A percentile compares a stretch with the other conserved stretches of the same genome.
phyloP scores from a whole-genome alignment of 2,797 vertebrate genomes.

The Acanthis flammea region DNA sequence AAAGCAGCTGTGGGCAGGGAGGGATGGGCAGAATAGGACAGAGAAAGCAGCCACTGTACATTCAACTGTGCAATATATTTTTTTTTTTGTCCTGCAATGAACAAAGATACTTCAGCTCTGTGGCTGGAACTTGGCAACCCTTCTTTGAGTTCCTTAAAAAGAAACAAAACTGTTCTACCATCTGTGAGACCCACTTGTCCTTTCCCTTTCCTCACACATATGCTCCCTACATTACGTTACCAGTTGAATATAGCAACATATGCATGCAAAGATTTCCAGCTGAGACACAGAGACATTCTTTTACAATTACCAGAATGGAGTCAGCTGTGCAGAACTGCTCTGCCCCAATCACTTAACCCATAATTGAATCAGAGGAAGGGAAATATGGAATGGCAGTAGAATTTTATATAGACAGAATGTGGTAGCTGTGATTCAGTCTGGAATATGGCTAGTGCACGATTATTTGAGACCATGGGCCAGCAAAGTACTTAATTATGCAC shows the following conservation, averaged over 20 bases:
- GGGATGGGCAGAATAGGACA: background rate
- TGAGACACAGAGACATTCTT: background rate
- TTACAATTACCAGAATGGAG: background rate
- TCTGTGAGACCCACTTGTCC: conserved; percentile 27
- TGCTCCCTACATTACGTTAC: background rate
- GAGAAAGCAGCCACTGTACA: conserved; percentile 9
- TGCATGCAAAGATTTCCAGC: background rate
- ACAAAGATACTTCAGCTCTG: background rate
- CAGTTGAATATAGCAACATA: background rate
- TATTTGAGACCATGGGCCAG: background rate
- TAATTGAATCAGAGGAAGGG: background rate
- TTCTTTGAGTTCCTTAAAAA: conserved; percentile 9
- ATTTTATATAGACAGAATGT: background rate
- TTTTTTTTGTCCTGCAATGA: background rate
- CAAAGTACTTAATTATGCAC: background rate
- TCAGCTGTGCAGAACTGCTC: background rate
- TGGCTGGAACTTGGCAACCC: conserved; percentile 38
- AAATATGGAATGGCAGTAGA: background rate
- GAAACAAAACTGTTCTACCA: conserved; percentile 32
- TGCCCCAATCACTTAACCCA: background rate
- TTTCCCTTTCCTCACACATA: conserved; percentile 6
- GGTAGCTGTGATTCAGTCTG: background rate
- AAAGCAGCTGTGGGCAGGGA: background rate
- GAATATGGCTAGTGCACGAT: background rate
- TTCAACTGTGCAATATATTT: background rate